Conservation (phyloP, 2,797 vertebrate genomes). For the Naso thynnoides region DNA sequence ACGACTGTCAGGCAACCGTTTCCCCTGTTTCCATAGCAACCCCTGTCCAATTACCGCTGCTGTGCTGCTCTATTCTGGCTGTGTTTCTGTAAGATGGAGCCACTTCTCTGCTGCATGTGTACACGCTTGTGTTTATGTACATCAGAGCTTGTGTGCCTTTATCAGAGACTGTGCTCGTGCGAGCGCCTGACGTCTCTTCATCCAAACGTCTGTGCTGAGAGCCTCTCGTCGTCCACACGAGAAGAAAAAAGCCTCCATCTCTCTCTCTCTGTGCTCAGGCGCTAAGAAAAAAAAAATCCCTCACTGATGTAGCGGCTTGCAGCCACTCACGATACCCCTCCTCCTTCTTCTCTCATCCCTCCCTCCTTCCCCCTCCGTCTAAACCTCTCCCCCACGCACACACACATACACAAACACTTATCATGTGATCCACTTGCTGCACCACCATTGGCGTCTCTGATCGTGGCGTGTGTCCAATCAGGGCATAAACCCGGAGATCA, state of each 20-base stretch:
- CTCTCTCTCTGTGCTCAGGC: conserved; percentile 65
- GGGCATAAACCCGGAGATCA: conserved; percentile 87
- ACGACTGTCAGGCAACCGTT: conserved; percentile 90
- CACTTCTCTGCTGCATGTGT: conserved; percentile 46
- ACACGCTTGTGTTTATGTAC: conserved; percentile 32
- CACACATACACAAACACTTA: conserved; percentile 61
- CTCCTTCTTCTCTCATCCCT: conserved; percentile 64
- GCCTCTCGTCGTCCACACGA: conserved; percentile 62
- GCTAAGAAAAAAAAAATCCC: conserved; percentile 52
- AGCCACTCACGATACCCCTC: conserved; percentile 72
- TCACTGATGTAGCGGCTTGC: conserved; percentile 74
- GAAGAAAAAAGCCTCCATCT: conserved; percentile 68
- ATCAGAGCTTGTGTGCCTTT: conserved; percentile 37
- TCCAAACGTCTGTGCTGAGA: conserved; percentile 61
- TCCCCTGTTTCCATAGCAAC: conserved; percentile 98
- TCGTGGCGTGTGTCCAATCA: conserved; percentile 89
- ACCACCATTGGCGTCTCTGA: conserved; percentile 88
- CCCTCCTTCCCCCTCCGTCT: conserved; percentile 50
- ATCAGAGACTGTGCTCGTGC: conserved; percentile 50
- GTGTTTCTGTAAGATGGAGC: conserved; percentile 85
- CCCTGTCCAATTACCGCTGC: conserved; percentile 90
- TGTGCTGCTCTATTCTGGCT: conserved; percentile 76
- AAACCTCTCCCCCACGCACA: conserved; percentile 47
- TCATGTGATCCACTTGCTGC: conserved; percentile 84
- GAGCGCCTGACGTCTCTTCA: conserved; percentile 49